phyloP scores from a whole-genome alignment of 2,797 vertebrate species.

The Hoplostethus mediterraneus region DNA sequence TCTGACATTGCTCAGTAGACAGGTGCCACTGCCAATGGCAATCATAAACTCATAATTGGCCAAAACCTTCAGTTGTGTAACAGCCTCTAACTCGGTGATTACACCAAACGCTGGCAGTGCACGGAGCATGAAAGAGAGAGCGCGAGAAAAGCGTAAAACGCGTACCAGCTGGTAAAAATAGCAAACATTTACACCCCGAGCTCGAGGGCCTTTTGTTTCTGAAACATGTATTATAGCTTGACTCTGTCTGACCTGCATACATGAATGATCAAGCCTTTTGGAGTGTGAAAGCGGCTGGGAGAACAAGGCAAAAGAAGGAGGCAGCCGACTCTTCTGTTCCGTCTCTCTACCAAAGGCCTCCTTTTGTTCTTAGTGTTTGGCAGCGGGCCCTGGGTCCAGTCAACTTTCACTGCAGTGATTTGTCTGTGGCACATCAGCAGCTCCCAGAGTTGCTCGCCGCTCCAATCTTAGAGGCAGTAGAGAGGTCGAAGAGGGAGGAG shows the following conservation, averaged over 20 bases:
- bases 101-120: constrained; percentile 8
- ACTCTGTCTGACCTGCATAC: constrained; percentile 61
- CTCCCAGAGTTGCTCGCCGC: constrained; percentile 50
- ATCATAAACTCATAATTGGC: constrained; percentile 6
- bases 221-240: constrained; percentile 53
- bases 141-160: constrained; percentile 16
- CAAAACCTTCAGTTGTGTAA: constrained; percentile 6
- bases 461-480: constrained; percentile 34
- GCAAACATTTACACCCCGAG: constrained; percentile 3
- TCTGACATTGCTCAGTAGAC: constrained; percentile 13
- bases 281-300: constrained; percentile 55
- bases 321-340: constrained; percentile 47
- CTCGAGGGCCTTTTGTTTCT: constrained; percentile 34
- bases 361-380: constrained; percentile 53
- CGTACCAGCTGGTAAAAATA: constrained; percentile 32
- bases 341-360: constrained; percentile 49
- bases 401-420: constrained; percentile 69
- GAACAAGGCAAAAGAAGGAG: constrained; percentile 37
- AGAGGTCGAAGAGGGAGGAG: constrained; percentile 30
- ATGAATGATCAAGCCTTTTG: constrained; percentile 56
- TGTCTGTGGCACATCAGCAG: constrained; percentile 63
- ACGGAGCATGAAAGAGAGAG: constrained; percentile 8
- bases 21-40: constrained; percentile 34
- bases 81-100: constrained; percentile 14
- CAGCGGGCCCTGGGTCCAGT: constrained; percentile 51